phyloP scores from a whole-genome alignment of 2,113 vertebrate species.

The cat (Felis catus) region F.catus_Fca126_mat1.0 CM031424.1:47252001-47252500 shows the following conservation, averaged over 20 bases:
- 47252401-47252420: not conserved
- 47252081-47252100: not conserved
- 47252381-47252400: not conserved
- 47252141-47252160: not conserved
- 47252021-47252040: not conserved
- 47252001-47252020: not conserved
- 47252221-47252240: not conserved
- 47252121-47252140: not conserved
- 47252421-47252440: not conserved
- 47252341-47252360: not conserved
- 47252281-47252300: not conserved
- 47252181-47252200: not conserved
- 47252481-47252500: not conserved
- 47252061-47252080: not conserved
- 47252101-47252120: not conserved
- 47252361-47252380: not conserved
- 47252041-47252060: not conserved
- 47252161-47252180: not conserved
- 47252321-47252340: not conserved
- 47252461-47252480: not conserved
- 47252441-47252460: not conserved
- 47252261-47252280: not conserved
- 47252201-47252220: rapidly evolving
- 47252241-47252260: not conserved
- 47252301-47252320: not conserved